Evolutionary conservation across 1,140 invertebrate species (phyloP).

Genomic region (Heliothis subflexa): DNA sequence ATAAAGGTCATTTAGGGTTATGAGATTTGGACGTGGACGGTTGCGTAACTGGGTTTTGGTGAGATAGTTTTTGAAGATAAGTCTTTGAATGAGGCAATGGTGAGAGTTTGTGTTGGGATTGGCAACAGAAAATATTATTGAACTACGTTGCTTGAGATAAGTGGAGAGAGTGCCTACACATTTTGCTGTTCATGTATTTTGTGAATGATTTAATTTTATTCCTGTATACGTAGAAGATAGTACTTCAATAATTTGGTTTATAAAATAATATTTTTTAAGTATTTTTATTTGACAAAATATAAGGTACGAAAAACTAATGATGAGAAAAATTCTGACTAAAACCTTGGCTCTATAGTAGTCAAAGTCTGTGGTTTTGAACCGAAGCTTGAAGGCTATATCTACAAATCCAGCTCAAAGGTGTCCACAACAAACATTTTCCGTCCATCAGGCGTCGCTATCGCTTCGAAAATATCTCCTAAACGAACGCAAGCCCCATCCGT

Average conservation of each 20-base stretch:
- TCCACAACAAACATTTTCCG: constrained; percentile 21
- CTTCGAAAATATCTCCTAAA: constrained; percentile 18
- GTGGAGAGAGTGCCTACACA: too few relatives aligned
- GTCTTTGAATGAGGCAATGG: neutral
- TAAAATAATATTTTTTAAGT: too few relatives aligned
- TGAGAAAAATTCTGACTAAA: too few relatives aligned
- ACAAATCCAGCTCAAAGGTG: neutral
- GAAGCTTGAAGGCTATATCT: too few relatives aligned
- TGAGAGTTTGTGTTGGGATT: neutral
- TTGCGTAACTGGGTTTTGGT: neutral
- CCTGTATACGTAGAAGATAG: too few relatives aligned
- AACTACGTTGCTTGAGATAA: too few relatives aligned
- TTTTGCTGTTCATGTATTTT: too few relatives aligned
- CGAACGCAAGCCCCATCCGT: neutral
- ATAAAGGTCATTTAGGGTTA: constrained; percentile 17
- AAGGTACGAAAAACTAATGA: too few relatives aligned
- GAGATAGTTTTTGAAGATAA: neutral
- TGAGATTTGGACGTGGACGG: neutral
- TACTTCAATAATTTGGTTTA: too few relatives aligned
- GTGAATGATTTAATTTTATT: too few relatives aligned
- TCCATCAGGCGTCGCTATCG: neutral
- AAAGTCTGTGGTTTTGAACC: neutral
- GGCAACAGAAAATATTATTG: too few relatives aligned
- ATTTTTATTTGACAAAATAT: too few relatives aligned
- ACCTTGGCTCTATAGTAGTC: neutral